A percentile compares a stretch with the other conserved stretches of the same genome.
phyloP scores from a whole-genome alignment of 2,888 invertebrate species.

The Aphodius granarius region DNA sequence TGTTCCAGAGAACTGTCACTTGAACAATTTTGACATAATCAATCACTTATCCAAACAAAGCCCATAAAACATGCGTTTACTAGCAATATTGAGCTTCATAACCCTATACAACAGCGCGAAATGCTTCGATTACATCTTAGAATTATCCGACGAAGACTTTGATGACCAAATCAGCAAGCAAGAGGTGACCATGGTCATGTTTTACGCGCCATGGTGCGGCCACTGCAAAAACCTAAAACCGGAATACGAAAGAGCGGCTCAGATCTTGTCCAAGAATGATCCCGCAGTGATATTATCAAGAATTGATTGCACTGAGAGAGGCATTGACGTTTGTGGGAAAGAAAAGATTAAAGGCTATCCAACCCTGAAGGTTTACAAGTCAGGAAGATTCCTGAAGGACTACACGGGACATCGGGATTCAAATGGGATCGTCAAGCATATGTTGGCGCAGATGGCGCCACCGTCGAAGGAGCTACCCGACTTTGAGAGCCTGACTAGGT shows the following conservation, averaged over 20 bases:
- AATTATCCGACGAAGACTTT: not conserved
- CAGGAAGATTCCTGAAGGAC: constrained; percentile 79
- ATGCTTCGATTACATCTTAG: not conserved
- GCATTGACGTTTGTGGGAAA: constrained; percentile 80
- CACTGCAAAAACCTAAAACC: constrained; percentile 88
- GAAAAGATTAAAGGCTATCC: constrained; percentile 90
- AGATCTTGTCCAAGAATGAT: constrained; percentile 75
- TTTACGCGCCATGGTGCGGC: constrained; percentile 92
- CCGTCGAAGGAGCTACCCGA: constrained; percentile 77
- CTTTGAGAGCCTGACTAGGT: not conserved
- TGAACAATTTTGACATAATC: no score
- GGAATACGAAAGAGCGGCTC: constrained; percentile 83
- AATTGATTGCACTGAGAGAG: constrained; percentile 88
- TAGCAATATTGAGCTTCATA: not conserved
- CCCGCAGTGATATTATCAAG: constrained; percentile 84
- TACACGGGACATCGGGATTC: constrained; percentile 85
- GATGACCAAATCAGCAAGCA: not conserved
- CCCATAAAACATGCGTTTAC: no score
- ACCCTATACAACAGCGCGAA: not conserved
- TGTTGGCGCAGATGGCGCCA: constrained; percentile 88
- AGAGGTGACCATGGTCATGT: constrained; percentile 66
- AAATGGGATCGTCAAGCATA: constrained; percentile 74
- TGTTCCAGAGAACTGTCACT: no score
- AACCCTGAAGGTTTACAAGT: constrained; percentile 89
- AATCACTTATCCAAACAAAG: no score